phyloP scores from a whole-genome alignment of 2,797 vertebrate species.

The Pseudomugil gertrudae region DNA sequence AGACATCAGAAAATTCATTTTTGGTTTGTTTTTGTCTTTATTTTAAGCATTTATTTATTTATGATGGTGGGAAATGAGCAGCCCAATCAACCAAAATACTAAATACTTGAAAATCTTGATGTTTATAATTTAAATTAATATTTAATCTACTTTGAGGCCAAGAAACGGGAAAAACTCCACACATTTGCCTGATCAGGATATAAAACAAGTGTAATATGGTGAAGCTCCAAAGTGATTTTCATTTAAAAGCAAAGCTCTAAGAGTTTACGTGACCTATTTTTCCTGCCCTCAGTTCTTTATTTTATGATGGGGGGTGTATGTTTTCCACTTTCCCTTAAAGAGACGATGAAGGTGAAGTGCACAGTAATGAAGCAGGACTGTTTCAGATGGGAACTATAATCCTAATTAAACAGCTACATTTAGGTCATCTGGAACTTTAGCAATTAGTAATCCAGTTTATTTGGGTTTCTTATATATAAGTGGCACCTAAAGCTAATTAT shows the following conservation, averaged over 20 bases:
- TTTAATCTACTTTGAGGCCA: no score
- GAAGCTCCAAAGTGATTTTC: no score
- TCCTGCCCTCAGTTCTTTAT: not conserved
- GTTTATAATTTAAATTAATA: no score
- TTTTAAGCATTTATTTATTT: no score
- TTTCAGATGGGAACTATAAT: constrained; percentile 5
- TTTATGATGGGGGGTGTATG: not conserved
- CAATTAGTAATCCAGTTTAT: not conserved
- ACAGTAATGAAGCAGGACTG: not conserved
- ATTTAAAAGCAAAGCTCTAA: not conserved
- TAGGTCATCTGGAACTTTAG: not conserved
- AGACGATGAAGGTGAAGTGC: not conserved
- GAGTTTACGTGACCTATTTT: not conserved
- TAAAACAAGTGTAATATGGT: no score
- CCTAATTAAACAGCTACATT: constrained; percentile 9
- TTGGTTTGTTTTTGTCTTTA: no score
- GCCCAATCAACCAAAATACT: no score
- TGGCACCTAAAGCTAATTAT: constrained; percentile 16
- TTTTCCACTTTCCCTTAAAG: not conserved
- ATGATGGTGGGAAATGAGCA: no score
- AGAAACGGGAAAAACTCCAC: no score
- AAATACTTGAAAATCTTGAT: no score
- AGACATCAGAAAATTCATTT: no score
- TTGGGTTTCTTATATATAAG: constrained; percentile 18
- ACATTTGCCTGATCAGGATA: no score